Conservation (phyloP, 2,888 invertebrate species). For the Synergus umbraculus region DNA sequence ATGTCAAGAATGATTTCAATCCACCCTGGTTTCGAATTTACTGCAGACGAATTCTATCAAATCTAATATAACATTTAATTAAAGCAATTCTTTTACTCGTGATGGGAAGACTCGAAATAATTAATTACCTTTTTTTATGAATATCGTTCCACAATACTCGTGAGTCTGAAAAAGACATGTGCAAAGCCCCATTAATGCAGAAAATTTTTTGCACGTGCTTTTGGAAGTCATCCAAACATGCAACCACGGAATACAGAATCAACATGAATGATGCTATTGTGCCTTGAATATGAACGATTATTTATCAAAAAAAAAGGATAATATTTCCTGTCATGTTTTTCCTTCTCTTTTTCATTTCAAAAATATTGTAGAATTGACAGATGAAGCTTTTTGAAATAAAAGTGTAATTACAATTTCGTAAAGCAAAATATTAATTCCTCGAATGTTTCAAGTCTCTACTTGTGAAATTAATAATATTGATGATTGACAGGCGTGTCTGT, state of each 20-base stretch:
- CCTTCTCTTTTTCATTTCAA: neutral
- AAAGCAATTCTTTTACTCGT: neutral
- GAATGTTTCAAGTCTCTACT: neutral
- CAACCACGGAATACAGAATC: constrained; percentile 18
- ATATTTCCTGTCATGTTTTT: neutral
- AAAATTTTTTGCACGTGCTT: constrained; percentile 1
- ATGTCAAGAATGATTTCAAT: neutral
- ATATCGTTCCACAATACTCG: constrained; percentile 4
- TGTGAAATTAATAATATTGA: neutral
- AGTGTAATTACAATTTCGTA: neutral
- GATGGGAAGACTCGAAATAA: neutral
- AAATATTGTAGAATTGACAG: neutral
- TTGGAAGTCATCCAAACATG: constrained; percentile 36
- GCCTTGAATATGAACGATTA: neutral
- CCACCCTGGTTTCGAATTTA: neutral
- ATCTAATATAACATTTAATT: constrained; percentile 5
- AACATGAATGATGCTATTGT: neutral
- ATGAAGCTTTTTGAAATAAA: neutral
- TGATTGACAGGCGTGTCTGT: constrained; percentile 1
- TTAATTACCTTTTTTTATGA: constrained; percentile 21
- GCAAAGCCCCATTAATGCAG: neutral
- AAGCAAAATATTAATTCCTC: neutral
- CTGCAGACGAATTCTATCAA: constrained; percentile 1
- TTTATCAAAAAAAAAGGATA: neutral
- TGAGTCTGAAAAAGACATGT: constrained; percentile 13